Evolutionary conservation across 2,797 vertebrate species (phyloP).

Genomic region (Morelia viridis): DNA sequence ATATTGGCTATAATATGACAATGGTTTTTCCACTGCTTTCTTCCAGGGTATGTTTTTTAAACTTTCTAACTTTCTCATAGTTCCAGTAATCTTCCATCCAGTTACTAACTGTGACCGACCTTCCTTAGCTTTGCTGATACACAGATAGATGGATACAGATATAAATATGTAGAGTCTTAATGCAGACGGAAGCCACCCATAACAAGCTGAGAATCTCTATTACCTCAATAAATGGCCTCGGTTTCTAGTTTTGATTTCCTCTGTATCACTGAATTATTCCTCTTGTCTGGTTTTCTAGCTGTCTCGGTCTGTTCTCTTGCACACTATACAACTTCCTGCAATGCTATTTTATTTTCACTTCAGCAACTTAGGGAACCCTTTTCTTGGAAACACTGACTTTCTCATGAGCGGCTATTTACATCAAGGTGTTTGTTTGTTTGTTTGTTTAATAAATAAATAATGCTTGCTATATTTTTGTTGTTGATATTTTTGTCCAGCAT

Average conservation of each 20-base stretch:
- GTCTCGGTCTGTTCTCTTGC: not conserved
- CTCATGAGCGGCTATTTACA: slow-evolving; percentile 61
- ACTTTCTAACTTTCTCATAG: no score
- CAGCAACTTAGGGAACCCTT: slow-evolving; percentile 30
- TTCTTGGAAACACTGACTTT: slow-evolving; percentile 37
- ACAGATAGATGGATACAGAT: not conserved
- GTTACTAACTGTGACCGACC: not conserved
- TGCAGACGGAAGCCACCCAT: not conserved
- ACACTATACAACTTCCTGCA: not conserved
- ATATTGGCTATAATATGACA: no score
- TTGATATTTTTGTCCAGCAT: slow-evolving; percentile 51
- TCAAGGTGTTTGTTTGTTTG: slow-evolving; percentile 40
- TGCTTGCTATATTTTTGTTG: not conserved
- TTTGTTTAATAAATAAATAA: no score
- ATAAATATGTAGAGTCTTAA: not conserved
- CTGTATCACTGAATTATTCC: not conserved
- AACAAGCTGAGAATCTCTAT: not conserved
- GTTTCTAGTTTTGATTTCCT: not conserved
- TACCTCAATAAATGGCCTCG: not conserved
- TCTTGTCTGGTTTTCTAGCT: not conserved
- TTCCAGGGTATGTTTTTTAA: no score
- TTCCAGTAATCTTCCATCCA: no score
- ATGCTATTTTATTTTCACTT: slow-evolving; percentile 37
- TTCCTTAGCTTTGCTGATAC: not conserved
- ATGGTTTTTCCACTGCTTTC: no score